These are phyloP conservation scores for Drosophila ezoana DNA, from an alignment of 2,888 invertebrate species.

Conservation along the genomic window DNA sequence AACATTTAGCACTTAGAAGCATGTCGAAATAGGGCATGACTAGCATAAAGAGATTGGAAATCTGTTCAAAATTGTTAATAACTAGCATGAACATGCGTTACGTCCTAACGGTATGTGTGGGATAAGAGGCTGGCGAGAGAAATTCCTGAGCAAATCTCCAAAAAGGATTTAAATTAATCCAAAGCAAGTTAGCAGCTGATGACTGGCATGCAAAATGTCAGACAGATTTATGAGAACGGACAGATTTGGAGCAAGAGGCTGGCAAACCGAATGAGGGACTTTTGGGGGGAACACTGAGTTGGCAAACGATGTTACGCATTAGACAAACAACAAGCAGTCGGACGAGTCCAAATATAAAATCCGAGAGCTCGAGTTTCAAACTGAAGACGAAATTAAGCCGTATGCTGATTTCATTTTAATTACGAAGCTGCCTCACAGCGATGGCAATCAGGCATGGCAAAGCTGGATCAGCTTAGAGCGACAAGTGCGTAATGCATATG, in stretches of 20 bases:
- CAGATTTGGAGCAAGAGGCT: conserved; percentile 75
- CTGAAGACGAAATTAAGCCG: conserved; percentile 76
- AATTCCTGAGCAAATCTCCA: conserved; percentile 42
- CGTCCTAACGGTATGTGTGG: conserved; percentile 41
- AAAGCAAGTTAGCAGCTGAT: conserved; percentile 62
- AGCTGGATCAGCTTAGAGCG: conserved; percentile 81
- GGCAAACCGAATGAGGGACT: conserved; percentile 25
- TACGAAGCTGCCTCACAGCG: conserved; percentile 64
- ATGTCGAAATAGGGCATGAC: neutral
- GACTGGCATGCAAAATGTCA: conserved; percentile 80
- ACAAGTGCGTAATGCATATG: conserved; percentile 78
- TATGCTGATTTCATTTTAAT: conserved; percentile 81
- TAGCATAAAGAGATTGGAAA: neutral
- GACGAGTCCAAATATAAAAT: conserved; percentile 52
- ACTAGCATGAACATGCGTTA: conserved; percentile 15
- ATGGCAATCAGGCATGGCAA: conserved; percentile 79
- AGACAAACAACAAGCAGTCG: conserved; percentile 76
- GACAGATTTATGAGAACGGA: conserved; percentile 77
- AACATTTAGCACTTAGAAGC: neutral
- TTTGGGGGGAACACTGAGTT: neutral
- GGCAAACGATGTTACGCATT: conserved; percentile 79
- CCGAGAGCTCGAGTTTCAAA: conserved; percentile 41
- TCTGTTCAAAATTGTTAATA: neutral
- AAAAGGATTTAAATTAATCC: conserved; percentile 72
- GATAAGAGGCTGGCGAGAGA: conserved; percentile 32